Conservation (phyloP, 2,113 vertebrate genomes). For the Egretta garzetta region DNA sequence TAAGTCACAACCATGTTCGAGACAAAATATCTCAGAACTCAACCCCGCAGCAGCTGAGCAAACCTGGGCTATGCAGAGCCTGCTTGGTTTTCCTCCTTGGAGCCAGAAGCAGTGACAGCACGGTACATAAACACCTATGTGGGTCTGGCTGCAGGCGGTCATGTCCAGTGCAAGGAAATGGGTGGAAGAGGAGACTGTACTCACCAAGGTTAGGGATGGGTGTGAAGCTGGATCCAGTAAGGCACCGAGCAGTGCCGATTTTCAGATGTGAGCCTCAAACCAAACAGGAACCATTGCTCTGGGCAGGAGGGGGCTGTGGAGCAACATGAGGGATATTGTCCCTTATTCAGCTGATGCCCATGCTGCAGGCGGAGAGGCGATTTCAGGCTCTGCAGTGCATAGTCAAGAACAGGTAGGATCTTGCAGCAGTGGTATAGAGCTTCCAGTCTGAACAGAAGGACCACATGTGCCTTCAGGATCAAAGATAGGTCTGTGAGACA, state of each 20-base stretch:
- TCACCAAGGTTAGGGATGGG: background rate
- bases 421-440: background rate
- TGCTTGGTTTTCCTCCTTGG: background rate
- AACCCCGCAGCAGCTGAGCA: background rate
- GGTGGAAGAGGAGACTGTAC: background rate
- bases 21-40: background rate
- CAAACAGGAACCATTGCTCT: background rate
- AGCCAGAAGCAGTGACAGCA: background rate
- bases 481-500: background rate
- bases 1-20: background rate
- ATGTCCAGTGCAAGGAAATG: background rate
- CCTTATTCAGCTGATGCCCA: background rate
- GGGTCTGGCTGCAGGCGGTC: background rate
- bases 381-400: background rate
- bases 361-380: background rate
- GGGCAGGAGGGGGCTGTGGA: background rate
- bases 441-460: background rate
- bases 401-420: background rate
- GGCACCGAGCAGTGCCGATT: background rate
- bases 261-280: background rate
- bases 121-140: rapidly evolving
- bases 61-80: background rate
- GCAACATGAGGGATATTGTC: background rate
- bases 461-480: background rate
- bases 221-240: background rate